Evolutionary conservation across 2,888 invertebrate species (phyloP), one percentile per base, ranked within the genome.

Genomic region (Tipula confusa): DNA sequence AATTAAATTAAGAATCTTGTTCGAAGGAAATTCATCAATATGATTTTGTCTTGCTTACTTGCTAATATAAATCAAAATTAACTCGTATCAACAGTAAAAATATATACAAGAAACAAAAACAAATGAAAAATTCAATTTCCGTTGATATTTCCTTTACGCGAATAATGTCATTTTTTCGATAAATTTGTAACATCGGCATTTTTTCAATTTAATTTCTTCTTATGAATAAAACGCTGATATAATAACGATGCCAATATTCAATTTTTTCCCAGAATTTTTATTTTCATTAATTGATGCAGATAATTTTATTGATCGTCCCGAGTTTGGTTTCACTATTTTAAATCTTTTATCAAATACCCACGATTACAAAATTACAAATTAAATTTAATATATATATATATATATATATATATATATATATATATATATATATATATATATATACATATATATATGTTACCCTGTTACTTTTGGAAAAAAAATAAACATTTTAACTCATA

Each of bases 41-140:
- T 11, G 36, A 36, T 36, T 36, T 36, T 24, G 24, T 24, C 11
- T 24, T 64, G 7, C 24, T 64, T 7, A n/a, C n/a, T n/a, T n/a
- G n/a, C n/a, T n/a, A n/a, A n/a, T n/a, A 24, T 24, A 64, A 64
- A 64, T 64, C 24, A 9, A 64, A 64, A 18, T 24, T 64, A 64
- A 18, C 64, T 64, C 11, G 18, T 24, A 64, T 64, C 64, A 64
- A 24, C 64, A 9, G 24, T 64, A 64, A 24, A 64, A 24, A 64
- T 24, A 43, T n/a, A n/a, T n/a, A n/a, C n/a, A n/a, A n/a, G n/a
- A n/a, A n/a, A n/a, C n/a, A n/a, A n/a, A n/a, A n/a, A n/a, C n/a
- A 64, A 64, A n/a, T 43, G n/a, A 43, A 18, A 64, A 64, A 64
- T 64, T 43, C 64, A 64, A 64, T 64, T 64, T 64, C 64, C 64